Evolutionary conservation across 2,888 invertebrate species (phyloP).

Genomic region (Stenotaenia linearis): DNA sequence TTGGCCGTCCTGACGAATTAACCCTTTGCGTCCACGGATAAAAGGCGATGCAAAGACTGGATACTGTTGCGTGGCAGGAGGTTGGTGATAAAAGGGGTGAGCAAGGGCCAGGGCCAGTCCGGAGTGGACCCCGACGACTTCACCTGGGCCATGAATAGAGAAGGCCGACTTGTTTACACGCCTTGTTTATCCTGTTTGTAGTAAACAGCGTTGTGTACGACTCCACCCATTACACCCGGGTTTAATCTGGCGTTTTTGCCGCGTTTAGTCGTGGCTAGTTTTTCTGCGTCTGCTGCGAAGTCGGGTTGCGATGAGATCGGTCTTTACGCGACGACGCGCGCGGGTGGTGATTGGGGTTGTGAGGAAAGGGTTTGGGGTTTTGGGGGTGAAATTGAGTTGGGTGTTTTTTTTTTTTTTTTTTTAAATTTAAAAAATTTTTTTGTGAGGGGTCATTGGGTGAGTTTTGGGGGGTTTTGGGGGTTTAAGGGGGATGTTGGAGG

Average conservation of each 20-base stretch:
- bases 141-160: slow-evolving; percentile 4
- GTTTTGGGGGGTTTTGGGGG: too few species aligned
- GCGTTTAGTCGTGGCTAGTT: not conserved
- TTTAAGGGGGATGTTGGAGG: too few species aligned
- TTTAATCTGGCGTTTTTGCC: not conserved
- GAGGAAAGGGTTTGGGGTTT: too few species aligned
- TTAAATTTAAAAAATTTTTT: too few species aligned
- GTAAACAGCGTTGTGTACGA: not conserved
- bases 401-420: too few species aligned
- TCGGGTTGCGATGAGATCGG: too few species aligned
- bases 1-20: slow-evolving; percentile 31
- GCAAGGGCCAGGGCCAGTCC: not conserved
- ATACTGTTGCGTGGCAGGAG: slow-evolving; percentile 10
- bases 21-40: slow-evolving; percentile 26
- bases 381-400: too few species aligned
- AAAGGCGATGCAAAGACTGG: slow-evolving; percentile 5
- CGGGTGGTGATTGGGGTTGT: not conserved
- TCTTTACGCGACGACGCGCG: not conserved
- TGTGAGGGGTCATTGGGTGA: too few species aligned
- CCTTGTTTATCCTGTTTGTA: slow-evolving; percentile 15
- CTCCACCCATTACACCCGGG: not conserved
- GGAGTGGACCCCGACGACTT: slow-evolving; percentile 13
- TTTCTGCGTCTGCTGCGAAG: not conserved
- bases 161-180: slow-evolving; percentile 11
- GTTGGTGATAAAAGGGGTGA: slow-evolving; percentile 6